Conservation (phyloP, 2,113 vertebrate species). For the Chaetura pelagica region DNA sequence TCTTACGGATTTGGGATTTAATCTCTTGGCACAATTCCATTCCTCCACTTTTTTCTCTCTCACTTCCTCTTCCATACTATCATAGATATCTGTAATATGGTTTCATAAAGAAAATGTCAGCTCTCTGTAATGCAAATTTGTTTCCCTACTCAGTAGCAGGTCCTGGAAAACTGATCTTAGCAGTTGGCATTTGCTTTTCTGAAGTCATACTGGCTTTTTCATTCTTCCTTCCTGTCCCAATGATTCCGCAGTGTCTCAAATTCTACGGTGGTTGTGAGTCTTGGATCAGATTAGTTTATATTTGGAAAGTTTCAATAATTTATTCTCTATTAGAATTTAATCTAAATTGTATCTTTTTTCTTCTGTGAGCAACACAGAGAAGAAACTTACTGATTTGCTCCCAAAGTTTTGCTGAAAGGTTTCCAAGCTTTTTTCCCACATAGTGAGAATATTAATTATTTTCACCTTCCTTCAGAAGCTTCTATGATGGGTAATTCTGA, state of each 20-base stretch:
- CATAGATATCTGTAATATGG: neutral
- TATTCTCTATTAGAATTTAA: neutral
- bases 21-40: neutral
- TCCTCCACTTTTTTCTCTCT: neutral
- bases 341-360: neutral
- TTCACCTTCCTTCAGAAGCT: neutral
- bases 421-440: rapidly evolving
- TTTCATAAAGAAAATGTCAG: neutral
- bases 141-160: neutral
- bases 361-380: neutral
- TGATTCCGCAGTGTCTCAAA: neutral
- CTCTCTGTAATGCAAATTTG: neutral
- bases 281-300: neutral
- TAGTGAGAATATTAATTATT: neutral
- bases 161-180: neutral
- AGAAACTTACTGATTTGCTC: neutral
- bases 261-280: neutral
- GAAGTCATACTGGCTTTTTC: neutral
- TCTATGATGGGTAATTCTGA: neutral
- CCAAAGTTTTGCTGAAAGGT: neutral
- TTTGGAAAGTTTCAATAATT: neutral
- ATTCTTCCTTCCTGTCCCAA: neutral
- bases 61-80: neutral
- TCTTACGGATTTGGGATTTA: neutral
- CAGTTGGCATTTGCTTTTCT: neutral